Evolutionary conservation across 2,888 invertebrate genomes (phyloP).

Genomic region (Zaprionus bogoriensis): DNA sequence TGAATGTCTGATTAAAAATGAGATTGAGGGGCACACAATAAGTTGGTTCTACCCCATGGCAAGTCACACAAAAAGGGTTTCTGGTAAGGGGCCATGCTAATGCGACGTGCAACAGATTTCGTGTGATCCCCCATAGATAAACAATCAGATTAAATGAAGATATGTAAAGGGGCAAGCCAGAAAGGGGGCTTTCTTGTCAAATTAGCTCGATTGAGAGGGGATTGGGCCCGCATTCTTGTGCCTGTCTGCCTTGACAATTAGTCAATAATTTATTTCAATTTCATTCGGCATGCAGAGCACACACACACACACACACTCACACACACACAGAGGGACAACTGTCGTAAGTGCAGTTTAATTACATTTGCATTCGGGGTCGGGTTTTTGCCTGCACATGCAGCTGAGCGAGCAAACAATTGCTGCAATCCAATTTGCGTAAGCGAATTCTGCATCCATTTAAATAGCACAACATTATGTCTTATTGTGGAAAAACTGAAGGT

Average conservation of each 20-base stretch:
- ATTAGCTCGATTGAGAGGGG: constrained; percentile 56
- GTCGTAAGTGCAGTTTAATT: constrained; percentile 71
- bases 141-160: constrained; percentile 67
- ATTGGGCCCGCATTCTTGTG: constrained; percentile 17
- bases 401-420: constrained; percentile 56
- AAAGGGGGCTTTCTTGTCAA: constrained; percentile 31
- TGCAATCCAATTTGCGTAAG: constrained; percentile 72
- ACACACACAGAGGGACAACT: constrained; percentile 7
- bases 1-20: constrained; percentile 32
- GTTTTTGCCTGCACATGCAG: constrained; percentile 52
- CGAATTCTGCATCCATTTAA: constrained; percentile 76
- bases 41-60: no score
- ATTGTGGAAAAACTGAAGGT: constrained; percentile 50
- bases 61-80: not conserved
- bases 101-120: constrained; percentile 50
- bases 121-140: constrained; percentile 55
- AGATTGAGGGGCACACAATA: not conserved
- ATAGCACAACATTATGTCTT: constrained; percentile 60
- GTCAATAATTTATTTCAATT: constrained; percentile 81
- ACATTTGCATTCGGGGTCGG: constrained; percentile 59
- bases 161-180: not conserved
- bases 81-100: constrained; percentile 40
- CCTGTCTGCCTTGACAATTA: constrained; percentile 77
- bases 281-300: constrained; percentile 70
- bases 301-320: constrained; percentile 15